Conservation (phyloP, 2,888 invertebrate species). For the Chloroclystis v-ata region DNA sequence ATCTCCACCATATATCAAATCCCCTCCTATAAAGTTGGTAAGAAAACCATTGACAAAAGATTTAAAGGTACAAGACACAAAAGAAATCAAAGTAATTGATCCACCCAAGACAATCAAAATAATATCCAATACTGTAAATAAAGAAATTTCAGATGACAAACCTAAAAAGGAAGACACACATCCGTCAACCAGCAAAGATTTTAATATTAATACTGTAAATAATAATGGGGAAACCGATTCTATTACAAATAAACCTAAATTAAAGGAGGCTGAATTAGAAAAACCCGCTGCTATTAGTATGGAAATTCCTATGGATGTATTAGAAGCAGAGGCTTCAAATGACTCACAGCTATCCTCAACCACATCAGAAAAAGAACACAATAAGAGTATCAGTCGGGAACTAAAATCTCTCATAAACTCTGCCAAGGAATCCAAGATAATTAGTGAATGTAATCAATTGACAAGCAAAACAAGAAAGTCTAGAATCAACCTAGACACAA, state of each 20-base stretch:
- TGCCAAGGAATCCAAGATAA: slow-evolving; percentile 82
- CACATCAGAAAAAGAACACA: slow-evolving; percentile 57
- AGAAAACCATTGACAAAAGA: slow-evolving; percentile 15
- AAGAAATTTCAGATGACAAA: background rate
- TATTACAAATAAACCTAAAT: background rate
- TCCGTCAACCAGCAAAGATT: slow-evolving; percentile 12
- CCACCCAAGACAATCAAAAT: background rate
- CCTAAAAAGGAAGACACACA: slow-evolving; percentile 1
- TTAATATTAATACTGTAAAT: background rate
- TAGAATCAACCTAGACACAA: slow-evolving; percentile 64
- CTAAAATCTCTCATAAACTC: slow-evolving; percentile 81
- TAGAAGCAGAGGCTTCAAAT: slow-evolving; percentile 46
- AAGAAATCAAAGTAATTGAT: slow-evolving; percentile 2
- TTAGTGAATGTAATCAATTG: slow-evolving; percentile 78
- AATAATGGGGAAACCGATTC: slow-evolving; percentile 4
- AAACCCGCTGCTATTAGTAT: background rate
- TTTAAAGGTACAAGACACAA: slow-evolving; percentile 4
- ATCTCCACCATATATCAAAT: slow-evolving; percentile 10
- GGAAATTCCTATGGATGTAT: slow-evolving; percentile 8
- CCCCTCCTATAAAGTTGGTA: slow-evolving; percentile 14
- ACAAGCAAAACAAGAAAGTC: slow-evolving; percentile 71
- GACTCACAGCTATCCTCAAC: slow-evolving; percentile 53
- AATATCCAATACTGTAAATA: background rate
- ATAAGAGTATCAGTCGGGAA: slow-evolving; percentile 75
- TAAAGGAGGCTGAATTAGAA: slow-evolving; percentile 5